Conservation (phyloP, 1,140 invertebrate species). For the Caenorhabditis latens region DNA sequence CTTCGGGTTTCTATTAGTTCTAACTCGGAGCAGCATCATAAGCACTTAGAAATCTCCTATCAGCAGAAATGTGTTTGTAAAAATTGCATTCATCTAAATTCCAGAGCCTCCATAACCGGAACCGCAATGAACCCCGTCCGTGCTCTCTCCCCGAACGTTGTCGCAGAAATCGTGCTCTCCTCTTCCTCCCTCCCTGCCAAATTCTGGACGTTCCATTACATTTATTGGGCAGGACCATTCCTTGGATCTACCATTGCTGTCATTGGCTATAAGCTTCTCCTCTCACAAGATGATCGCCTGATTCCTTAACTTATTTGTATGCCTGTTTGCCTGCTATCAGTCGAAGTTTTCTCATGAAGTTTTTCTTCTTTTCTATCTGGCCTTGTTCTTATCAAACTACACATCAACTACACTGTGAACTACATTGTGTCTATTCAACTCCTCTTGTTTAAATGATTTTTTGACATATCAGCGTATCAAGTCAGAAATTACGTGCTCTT, state of each 20-base stretch:
- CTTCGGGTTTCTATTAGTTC: too few species aligned
- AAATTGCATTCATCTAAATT: background rate
- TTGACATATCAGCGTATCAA: background rate
- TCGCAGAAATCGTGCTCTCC: conserved; percentile 58
- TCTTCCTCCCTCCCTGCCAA: background rate
- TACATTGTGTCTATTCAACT: conserved; percentile 9
- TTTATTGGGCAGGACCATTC: conserved; percentile 78
- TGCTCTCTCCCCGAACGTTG: conserved; percentile 78
- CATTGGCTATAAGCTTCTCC: conserved; percentile 24
- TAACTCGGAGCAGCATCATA: too few species aligned
- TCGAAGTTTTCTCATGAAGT: background rate
- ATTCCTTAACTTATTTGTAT: conserved; percentile 8
- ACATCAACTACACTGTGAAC: background rate
- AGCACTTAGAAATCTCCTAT: too few species aligned
- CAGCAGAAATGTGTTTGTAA: too few species aligned
- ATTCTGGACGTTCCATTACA: conserved; percentile 77
- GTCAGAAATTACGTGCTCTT: background rate
- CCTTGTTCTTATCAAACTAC: background rate
- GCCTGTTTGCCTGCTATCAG: background rate
- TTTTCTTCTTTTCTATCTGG: background rate
- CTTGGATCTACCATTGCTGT: conserved; percentile 74
- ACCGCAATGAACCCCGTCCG: conserved; percentile 79
- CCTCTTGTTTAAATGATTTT: background rate
- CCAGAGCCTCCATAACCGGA: conserved; percentile 74
- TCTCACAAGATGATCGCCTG: conserved; percentile 7